Base-by-base conservation (phyloP, 2,113 vertebrate genomes). In the Delphinapterus leucas region DNA sequence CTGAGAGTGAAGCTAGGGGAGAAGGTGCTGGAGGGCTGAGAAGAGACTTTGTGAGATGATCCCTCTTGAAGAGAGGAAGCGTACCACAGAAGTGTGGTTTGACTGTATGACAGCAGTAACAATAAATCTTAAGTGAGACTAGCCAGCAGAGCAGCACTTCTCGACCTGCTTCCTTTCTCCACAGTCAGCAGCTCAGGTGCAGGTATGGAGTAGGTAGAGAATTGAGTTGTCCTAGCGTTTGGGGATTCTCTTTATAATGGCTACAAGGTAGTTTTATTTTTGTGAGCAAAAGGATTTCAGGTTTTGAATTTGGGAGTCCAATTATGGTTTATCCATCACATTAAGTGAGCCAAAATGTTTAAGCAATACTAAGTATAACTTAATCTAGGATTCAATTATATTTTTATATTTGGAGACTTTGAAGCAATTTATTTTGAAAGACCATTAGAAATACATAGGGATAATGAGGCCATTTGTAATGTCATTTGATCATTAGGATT, bases 361-460 rank as follows among this genome's bases (percentile, higher is more conserved):
- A 58, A 83, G 76, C 14, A 20, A 36, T 60, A 88, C 33, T 71
- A 92, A 65, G 8, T 21, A 53, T 44, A 88, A 88, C 23, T 82
- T 81, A n/a, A 89, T 88, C 38, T 84, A 79, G 13, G 63, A 67
- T 76, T 92, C 12, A 60, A 63, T 87, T 79, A 18, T 41, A 81
- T 67, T 84, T 96, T 76, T 63, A 18, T 94, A 81, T 85, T 73
- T 89, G 63, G 79, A 92, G 53, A n/a, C 1, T 85, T n/a, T 84
- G 55, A 79, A 38, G 47, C 26, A 17, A 80, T 83, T 92, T 93
- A 38, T 83, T 77, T 94, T 90, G 41, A 88, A 92, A 94, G 83
- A 96, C 23, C 33, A 60, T 92, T 88, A 21, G 58, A 61, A 71
- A 79, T 88, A 49, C 18, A 71, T 61, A 26, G 23, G 28, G 6